A percentile compares a stretch with the other conserved stretches of the same genome.
Conservation (phyloP, 2,113 vertebrate genomes). For the Ptilonorhynchus violaceus region DNA sequence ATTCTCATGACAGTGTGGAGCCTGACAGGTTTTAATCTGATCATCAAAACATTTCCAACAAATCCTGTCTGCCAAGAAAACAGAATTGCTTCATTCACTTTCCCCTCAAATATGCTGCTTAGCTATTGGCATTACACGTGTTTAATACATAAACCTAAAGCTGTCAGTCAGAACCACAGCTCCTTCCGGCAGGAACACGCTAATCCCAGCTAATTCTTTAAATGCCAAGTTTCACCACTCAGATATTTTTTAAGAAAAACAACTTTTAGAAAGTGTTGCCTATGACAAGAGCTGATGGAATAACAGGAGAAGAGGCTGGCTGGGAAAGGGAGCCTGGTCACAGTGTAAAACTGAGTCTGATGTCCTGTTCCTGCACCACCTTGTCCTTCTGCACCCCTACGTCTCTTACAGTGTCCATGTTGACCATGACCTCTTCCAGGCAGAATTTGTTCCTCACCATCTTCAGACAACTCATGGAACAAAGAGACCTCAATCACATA, state of each 20-base stretch:
- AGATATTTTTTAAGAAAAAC: not conserved
- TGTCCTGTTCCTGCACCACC: not conserved
- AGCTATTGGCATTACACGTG: not conserved
- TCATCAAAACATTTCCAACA: not conserved
- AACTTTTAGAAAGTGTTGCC: not conserved
- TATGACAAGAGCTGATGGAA: not conserved
- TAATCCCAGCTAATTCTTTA: not conserved
- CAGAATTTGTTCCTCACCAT: not conserved
- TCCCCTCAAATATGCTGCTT: not conserved
- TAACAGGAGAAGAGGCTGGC: not conserved
- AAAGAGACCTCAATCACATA: not conserved
- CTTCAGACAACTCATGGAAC: not conserved
- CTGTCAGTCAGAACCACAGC: not conserved
- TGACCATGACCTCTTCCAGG: not conserved
- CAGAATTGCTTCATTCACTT: not conserved
- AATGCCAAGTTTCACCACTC: not conserved
- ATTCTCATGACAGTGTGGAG: not conserved
- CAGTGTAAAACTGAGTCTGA: not conserved
- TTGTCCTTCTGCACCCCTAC: not conserved
- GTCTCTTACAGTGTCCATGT: not conserved
- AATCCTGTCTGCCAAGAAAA: not conserved
- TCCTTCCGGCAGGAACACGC: not conserved
- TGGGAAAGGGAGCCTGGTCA: not conserved
- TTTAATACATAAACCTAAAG: slow-evolving; percentile 9
- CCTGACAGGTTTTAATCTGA: not conserved